Percentiles rank a stretch among this genome's conserved stretches.
Conservation (phyloP, 2,888 invertebrate species). For the Tipula confusa region DNA sequence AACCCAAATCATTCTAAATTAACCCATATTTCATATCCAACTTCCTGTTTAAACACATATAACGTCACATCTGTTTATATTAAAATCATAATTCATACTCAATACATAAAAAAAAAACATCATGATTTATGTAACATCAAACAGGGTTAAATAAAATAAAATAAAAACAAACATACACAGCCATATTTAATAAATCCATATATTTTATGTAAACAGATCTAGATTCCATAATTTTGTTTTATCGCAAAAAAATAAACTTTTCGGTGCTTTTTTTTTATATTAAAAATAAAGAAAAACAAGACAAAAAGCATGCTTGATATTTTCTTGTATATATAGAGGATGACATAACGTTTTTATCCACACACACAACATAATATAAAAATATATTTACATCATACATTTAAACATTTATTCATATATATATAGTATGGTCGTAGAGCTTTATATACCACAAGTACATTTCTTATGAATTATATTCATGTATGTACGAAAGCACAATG, state of each 20-base stretch:
- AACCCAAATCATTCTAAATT: too few relatives aligned
- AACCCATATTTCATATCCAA: neutral
- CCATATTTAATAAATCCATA: neutral
- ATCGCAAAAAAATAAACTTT: neutral
- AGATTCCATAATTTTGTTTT: neutral
- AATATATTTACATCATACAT: neutral
- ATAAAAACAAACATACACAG: neutral
- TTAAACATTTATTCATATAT: neutral
- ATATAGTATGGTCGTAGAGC: neutral
- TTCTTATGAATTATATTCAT: neutral
- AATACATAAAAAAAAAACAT: neutral
- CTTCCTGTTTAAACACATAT: neutral
- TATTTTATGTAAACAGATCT: slow-evolving; percentile 25
- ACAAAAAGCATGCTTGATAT: neutral
- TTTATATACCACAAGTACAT: neutral
- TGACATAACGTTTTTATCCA: neutral
- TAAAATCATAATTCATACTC: neutral
- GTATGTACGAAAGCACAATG: neutral
- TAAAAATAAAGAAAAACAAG: neutral
- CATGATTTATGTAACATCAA: neutral
- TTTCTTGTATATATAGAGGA: neutral
- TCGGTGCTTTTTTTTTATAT: too few relatives aligned
- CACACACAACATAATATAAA: neutral
- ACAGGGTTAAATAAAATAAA: neutral
- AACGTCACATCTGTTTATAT: neutral